Base-by-base conservation (phyloP, 2,888 invertebrate species). In the Acrobasis suavella region DNA sequence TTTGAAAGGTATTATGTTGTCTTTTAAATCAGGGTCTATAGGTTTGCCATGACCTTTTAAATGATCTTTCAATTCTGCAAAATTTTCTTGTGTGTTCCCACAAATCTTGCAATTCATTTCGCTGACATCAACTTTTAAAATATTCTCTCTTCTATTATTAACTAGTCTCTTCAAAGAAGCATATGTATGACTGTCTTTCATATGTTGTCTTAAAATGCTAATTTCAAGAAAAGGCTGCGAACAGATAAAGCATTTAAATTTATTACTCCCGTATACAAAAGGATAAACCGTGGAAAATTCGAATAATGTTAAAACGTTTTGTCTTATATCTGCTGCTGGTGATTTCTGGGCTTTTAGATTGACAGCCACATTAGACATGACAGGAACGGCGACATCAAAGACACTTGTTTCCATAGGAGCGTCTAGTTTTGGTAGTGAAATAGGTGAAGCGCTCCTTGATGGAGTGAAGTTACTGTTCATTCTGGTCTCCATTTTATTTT, bases 161-260 rank as follows among this genome's bases (percentile, higher is more conserved):
- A 92, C 78, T 46, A 91, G 67, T 62, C 89, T 75, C 68, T 88
- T 91, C 1, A 91, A 65, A 0, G 89, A 79, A 1, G 85, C 77
- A 50, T 88, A 90, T 0, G 81, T 77, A 58, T 92, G 92, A 0
- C 66, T 73, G 1, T 86, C 85, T 0, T 69, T 72, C 89, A 91
- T 89, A 58, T 92, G 92, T 0, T 73, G 69, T 60, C 87, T 86
- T 12, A 92, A 67, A 3, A 83, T 63, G 6, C 78, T 69, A 1
- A 86, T 78, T 64, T 91, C 91, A 22, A 91, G 70, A 70, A 86
- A 91, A 1, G 88, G 86, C 69, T 88, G 84, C 0, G 89, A 82
- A 65, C 92, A 92, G 3, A 92, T 77, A 67, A 91, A 91, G 65
- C 92, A 92, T 77, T 91, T 91, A 62, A 90, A 91, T 56, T 89